Base-by-base conservation (phyloP, 1,140 invertebrate genomes). In the Trialeurodes vaporariorum region DNA sequence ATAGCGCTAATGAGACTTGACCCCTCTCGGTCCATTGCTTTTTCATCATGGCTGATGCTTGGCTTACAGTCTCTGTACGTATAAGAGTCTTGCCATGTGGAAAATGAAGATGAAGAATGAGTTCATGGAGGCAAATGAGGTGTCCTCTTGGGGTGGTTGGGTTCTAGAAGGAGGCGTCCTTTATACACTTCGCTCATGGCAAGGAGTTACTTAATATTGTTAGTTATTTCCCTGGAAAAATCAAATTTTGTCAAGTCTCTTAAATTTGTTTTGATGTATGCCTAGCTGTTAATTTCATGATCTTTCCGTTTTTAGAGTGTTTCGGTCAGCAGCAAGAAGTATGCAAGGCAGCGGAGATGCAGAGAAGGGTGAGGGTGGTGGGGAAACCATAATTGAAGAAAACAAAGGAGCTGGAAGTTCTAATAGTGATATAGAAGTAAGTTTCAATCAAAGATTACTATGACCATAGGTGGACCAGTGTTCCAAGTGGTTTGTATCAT, bases 281-380 rank as follows among this genome's bases (percentile, higher is more conserved):
- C 25, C 22, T n/a, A 5, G 25, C 5, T 25, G 24, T 66, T 61
- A 25, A n/a, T 66, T 66, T 61, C 11, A 61, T 9, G 9, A 49
- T 49, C 17, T 49, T 49, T 5, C 34, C 34, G 34, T 1, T 69
- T 65, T 13, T 22, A 69, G 68, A 66, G 65, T 69, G 68, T 69
- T 69, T 59, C 25, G 68, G 40, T 69, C 68, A 23, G 68, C 64
- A 26, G 61, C 58, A 26, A 65, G 68, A 49, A 49, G 27, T 61
- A n/a, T 23, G 26, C 68, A 69, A 49, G 34, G 34, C 5, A 49
- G 17, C 34, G 49, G 63, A 69, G 58, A 27, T n/a, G 9, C 60
- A 34, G 13, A 24, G 63, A 25, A 60, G 60, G 17, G 65, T 25
- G 24, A 66, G 60, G 24, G 23, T 59, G 58, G 34, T 49, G 64